Percentiles rank a stretch among this genome's conserved stretches.
These are phyloP conservation scores for Metopolophium dirhodum DNA, from an alignment of 1,140 invertebrate species.

Conservation along the genomic window DNA sequence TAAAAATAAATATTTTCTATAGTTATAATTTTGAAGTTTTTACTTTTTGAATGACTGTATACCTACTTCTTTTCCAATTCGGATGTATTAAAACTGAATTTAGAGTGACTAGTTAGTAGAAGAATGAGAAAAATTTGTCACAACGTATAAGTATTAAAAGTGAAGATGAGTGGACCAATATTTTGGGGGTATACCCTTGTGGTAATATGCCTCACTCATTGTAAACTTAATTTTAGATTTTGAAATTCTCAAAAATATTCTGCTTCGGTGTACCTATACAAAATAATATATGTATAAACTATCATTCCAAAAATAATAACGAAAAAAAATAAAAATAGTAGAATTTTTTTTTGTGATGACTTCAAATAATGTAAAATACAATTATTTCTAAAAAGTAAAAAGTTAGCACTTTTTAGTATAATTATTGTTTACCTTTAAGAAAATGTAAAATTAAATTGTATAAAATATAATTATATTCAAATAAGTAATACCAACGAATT, in stretches of 20 bases:
- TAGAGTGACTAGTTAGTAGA: too few species aligned
- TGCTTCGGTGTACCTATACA: neutral
- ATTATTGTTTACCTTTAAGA: neutral
- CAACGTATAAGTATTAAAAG: too few species aligned
- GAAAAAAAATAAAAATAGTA: too few species aligned
- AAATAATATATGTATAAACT: too few species aligned
- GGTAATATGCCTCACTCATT: neutral
- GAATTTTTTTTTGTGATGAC: neutral
- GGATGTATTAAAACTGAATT: too few species aligned
- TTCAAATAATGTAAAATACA: neutral
- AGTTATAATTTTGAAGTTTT: neutral
- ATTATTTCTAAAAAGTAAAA: neutral
- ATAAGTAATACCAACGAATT: neutral
- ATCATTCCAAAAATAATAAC: neutral
- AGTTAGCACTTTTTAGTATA: neutral
- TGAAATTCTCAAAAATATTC: neutral
- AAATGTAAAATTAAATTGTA: neutral
- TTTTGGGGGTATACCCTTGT: too few species aligned
- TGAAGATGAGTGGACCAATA: too few species aligned
- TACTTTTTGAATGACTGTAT: too few species aligned
- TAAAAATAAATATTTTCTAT: neutral
- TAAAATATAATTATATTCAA: neutral
- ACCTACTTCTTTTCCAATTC: too few species aligned
- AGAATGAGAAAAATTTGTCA: too few species aligned
- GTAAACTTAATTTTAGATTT: neutral